Conservation (phyloP, 2,888 invertebrate species). For the Oithona nana region DNA sequence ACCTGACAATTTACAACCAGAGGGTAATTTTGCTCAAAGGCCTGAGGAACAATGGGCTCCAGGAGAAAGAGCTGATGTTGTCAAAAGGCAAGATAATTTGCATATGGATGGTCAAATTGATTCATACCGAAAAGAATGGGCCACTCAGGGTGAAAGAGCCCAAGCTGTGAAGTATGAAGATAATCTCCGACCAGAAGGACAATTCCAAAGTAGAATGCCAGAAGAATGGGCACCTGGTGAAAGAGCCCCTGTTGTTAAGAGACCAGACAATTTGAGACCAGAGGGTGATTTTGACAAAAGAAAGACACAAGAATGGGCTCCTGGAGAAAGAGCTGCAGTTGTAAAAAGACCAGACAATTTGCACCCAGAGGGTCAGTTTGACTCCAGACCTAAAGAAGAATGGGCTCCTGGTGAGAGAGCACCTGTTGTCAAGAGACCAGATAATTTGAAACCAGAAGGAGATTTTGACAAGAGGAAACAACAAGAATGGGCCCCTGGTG, state of each 20-base stretch:
- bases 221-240: constrained; percentile 19
- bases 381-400: background rate
- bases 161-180: constrained; percentile 2
- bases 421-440: constrained; percentile 20
- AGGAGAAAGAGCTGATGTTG: constrained; percentile 14
- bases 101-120: constrained; percentile 25
- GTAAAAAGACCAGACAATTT: constrained; percentile 21
- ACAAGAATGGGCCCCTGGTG: constrained; percentile 35
- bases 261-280: constrained; percentile 19
- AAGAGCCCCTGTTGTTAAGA: constrained; percentile 18
- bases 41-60: constrained; percentile 7
- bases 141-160: constrained; percentile 23
- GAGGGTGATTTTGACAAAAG: constrained; percentile 20
- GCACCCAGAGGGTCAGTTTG: constrained; percentile 20
- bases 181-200: constrained; percentile 34
- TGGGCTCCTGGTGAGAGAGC: constrained; percentile 26
- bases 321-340: constrained; percentile 22
- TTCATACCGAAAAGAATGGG: constrained; percentile 21
- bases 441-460: constrained; percentile 41
- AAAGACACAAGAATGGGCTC: constrained; percentile 20
- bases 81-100: constrained; percentile 16
- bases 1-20: constrained; percentile 35
- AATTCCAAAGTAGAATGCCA: constrained; percentile 27
- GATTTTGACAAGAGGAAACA: constrained; percentile 39
- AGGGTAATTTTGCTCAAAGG: constrained; percentile 23